These are phyloP conservation scores for Acropora yongei DNA, from an alignment of 64 coral and sea anemone genomes.

Conservation along the genomic window DNA sequence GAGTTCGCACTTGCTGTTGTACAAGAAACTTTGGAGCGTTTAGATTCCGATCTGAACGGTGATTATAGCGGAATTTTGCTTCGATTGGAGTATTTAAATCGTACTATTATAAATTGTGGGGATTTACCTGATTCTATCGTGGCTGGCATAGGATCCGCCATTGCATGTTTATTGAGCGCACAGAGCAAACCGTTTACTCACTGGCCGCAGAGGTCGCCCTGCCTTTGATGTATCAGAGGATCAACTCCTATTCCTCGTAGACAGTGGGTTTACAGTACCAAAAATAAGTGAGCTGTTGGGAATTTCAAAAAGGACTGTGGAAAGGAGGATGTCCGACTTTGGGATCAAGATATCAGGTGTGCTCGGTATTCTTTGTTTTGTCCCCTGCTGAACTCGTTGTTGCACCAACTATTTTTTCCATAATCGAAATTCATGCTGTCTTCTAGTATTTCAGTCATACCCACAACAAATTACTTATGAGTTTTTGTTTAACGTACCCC, in stretches of 20 bases:
- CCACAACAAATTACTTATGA: not conserved
- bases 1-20: not conserved
- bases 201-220: constrained; percentile 43
- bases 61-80: constrained; percentile 14
- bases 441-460: not conserved
- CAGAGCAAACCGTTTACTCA: constrained; percentile 20
- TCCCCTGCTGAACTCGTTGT: constrained; percentile 2
- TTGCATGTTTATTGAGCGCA: constrained; percentile 42
- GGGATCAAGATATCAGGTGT: constrained; percentile 54
- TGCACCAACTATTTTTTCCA: constrained; percentile 8
- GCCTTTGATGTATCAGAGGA: constrained; percentile 48
- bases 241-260: constrained; percentile 32
- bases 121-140: constrained; percentile 16
- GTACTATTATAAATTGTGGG: constrained; percentile 17
- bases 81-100: constrained; percentile 11
- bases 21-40: not conserved
- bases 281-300: constrained; percentile 48
- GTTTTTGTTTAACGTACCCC: constrained; percentile 11
- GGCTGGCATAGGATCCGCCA: constrained; percentile 43
- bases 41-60: not conserved
- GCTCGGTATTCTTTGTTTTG: constrained; percentile 4
- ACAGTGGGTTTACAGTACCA: constrained; percentile 51
- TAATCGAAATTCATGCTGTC: constrained; percentile 5
- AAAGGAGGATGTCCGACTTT: constrained; percentile 56
- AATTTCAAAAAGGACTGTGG: constrained; percentile 43